A percentile compares a stretch with the other conserved stretches of the same genome.
Evolutionary conservation across 2,113 vertebrate species (phyloP).

Genomic region (Excalfactoria chinensis): DNA sequence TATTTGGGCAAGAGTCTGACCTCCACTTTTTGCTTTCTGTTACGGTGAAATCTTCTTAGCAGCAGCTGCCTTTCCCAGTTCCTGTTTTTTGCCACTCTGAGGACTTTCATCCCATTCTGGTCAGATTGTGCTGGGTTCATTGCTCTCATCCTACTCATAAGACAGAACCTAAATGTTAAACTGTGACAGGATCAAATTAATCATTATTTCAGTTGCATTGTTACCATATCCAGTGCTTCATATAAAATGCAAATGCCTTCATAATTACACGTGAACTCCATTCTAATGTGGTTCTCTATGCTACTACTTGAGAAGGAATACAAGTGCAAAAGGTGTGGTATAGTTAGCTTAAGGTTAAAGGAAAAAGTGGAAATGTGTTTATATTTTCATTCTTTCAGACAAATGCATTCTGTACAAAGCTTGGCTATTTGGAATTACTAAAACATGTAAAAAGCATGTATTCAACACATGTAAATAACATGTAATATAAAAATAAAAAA

Average conservation of each 20-base stretch:
- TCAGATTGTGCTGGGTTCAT: background rate
- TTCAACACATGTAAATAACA: background rate
- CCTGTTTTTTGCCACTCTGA: background rate
- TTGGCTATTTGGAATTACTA: background rate
- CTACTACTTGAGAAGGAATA: background rate
- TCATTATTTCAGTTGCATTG: background rate
- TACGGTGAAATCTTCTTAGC: accelerated
- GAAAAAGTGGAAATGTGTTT: background rate
- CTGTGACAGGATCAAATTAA: background rate
- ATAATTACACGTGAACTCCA: background rate
- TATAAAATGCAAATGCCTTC: background rate
- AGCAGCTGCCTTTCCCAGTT: background rate
- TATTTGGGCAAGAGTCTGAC: background rate
- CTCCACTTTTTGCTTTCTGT: background rate
- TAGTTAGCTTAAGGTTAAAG: background rate
- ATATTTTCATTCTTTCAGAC: background rate
- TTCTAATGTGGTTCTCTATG: background rate
- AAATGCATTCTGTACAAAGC: background rate
- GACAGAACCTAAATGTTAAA: background rate
- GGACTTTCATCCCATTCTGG: background rate
- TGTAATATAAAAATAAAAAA: background rate
- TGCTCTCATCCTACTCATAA: background rate
- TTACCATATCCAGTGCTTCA: background rate
- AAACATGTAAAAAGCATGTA: background rate
- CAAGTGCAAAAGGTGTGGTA: background rate